These are phyloP conservation scores for Crambe crambe DNA, from an alignment of 37 sponge, comb jelly and placozoan genomes.

Conservation along the genomic window DNA sequence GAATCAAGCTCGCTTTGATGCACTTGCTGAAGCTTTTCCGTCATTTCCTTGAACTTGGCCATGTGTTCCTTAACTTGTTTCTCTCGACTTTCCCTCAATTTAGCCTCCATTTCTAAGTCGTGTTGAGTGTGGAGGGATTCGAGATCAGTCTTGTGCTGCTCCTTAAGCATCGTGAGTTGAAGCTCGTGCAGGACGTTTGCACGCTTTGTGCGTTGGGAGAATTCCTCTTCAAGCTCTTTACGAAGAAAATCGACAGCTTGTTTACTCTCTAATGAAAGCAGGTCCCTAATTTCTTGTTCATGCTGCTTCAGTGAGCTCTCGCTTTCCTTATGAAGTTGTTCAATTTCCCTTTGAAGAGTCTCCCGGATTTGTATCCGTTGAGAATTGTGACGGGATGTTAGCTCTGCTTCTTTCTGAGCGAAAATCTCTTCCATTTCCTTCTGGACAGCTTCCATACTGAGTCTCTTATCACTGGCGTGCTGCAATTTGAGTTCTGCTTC, in stretches of 20 bases:
- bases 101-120: background rate
- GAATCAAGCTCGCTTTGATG: constrained; percentile 33
- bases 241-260: background rate
- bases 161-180: background rate
- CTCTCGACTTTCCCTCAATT: background rate
- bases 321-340: background rate
- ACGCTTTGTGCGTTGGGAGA: background rate
- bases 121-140: background rate
- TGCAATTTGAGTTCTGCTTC: background rate
- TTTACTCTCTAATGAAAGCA: background rate
- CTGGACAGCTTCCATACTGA: background rate
- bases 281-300: background rate
- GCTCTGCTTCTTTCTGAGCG: background rate
- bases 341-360: background rate
- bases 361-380: background rate
- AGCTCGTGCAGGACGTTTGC: background rate
- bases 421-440: background rate
- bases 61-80: constrained; percentile 27
- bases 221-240: background rate
- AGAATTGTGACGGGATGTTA: background rate
- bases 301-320: background rate
- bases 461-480: background rate
- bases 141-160: constrained; percentile 1
- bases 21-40: constrained; percentile 35
- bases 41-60: constrained; percentile 43